These are phyloP conservation scores for Tinea pellionella DNA, from an alignment of 2,888 invertebrate genomes.

Conservation along the genomic window DNA sequence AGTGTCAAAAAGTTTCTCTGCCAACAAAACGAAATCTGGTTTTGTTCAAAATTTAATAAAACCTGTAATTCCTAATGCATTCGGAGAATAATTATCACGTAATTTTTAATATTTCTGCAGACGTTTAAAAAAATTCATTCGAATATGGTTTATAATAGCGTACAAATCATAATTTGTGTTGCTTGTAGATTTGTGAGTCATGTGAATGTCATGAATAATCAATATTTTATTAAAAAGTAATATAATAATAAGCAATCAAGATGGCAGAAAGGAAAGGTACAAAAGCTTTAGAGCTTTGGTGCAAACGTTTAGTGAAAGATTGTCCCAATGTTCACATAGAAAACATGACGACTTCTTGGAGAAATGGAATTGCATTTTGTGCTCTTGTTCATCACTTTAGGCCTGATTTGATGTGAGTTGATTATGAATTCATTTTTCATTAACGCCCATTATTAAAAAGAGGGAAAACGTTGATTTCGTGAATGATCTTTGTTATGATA, in stretches of 20 bases:
- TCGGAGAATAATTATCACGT: neutral
- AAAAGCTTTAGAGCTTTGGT: constrained; percentile 93
- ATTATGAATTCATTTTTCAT: neutral
- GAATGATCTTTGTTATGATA: neutral
- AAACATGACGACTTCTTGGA: constrained; percentile 97
- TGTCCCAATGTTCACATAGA: constrained; percentile 90
- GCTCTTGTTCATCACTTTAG: constrained; percentile 96
- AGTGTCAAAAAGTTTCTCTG: constrained; percentile 6
- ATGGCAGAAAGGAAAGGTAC: constrained; percentile 90
- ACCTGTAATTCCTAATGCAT: neutral
- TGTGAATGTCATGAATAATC: constrained; percentile 5
- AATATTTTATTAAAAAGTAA: neutral
- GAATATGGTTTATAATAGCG: neutral
- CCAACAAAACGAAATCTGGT: neutral
- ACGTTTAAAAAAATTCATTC: neutral
- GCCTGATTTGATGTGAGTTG: constrained; percentile 94
- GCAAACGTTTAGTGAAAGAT: constrained; percentile 87
- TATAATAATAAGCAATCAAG: constrained; percentile 20
- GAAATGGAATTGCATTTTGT: constrained; percentile 95
- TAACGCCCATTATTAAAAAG: too few relatives aligned
- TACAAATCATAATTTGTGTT: neutral
- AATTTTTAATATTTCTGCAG: neutral
- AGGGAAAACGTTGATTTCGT: too few relatives aligned
- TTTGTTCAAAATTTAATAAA: neutral
- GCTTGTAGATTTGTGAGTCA: neutral